Evolutionary conservation across 2,888 invertebrate genomes (phyloP), one percentile per base, ranked within the genome.

Genomic region (Parelbella ahira): DNA sequence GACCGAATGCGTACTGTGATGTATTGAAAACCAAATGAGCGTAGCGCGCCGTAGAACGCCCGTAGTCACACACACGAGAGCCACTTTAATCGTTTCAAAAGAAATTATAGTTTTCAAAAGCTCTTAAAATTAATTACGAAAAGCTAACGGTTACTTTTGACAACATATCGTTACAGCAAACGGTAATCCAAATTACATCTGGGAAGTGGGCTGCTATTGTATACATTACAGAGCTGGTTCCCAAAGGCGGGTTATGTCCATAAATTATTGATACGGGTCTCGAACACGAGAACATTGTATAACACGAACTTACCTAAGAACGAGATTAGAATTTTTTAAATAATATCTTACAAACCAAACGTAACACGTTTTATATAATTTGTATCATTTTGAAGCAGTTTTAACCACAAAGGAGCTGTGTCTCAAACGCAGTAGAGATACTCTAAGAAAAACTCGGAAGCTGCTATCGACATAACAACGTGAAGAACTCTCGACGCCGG

Each of bases 111-210:
- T 41, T 20, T 41, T 18, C 19, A 33, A 27, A 41, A 41, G 8
- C 32, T 19, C 19, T 39, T 8, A 25, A 11, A 33, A 33, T 27
- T 27, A 33, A 41, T 41, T 41, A 33, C n/a, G 27, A 33, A 25
- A 20, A 33, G n/a, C 51, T 58, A 51, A 64, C 63, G 62, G 59
- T 63, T 58, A 56, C 45, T 68, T 69, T 68, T 65, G 64, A 68
- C 65, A 68, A 64, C 65, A 64, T 58, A 63, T 56, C 33, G 41
- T 59, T 68, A 66, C 67, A 74, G 68, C 66, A 72, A 83, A 84
- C 82, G 76, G 82, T 86, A 84, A 55, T 73, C 73, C 74, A 79
- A 86, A 84, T 86, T 83, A 82, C 60, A 67, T 71, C 63, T 83
- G 86, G 62, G 83, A 86, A 84, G 65, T 81, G 64, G 82, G 75